Evolutionary conservation across 2,888 invertebrate species (phyloP).

Genomic region (Pammene fasciana): DNA sequence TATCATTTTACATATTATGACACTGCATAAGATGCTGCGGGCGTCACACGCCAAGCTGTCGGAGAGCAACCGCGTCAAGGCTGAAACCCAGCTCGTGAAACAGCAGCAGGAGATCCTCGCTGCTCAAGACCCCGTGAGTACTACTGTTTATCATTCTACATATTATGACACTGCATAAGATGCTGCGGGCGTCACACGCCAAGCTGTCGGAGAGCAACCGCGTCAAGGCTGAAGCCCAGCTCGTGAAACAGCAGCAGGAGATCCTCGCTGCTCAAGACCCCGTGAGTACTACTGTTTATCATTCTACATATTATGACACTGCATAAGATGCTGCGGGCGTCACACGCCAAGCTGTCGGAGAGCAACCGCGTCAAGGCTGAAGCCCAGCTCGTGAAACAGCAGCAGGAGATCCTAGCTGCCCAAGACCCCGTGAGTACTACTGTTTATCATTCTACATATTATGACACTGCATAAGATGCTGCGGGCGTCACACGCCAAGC

Average conservation of each 20-base stretch:
- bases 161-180: too few relatives aligned
- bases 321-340: slow-evolving; percentile 71
- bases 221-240: slow-evolving; percentile 81
- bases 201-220: slow-evolving; percentile 83
- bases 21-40: slow-evolving; percentile 68
- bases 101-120: slow-evolving; percentile 85
- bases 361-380: slow-evolving; percentile 82
- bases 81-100: slow-evolving; percentile 82
- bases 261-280: slow-evolving; percentile 79
- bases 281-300: slow-evolving; percentile 52
- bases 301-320: too few relatives aligned
- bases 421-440: slow-evolving; percentile 66
- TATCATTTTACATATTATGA: too few relatives aligned
- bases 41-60: slow-evolving; percentile 81
- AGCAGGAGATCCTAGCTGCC: slow-evolving; percentile 82
- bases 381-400: slow-evolving; percentile 82
- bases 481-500: slow-evolving; percentile 78
- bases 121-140: slow-evolving; percentile 69
- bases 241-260: slow-evolving; percentile 84
- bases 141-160: too few relatives aligned
- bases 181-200: slow-evolving; percentile 76
- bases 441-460: too few relatives aligned
- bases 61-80: slow-evolving; percentile 82
- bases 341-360: slow-evolving; percentile 82
- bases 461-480: slow-evolving; percentile 65